Conservation (phyloP, 2,113 vertebrate genomes). For the Pelodiscus sinensis region DNA sequence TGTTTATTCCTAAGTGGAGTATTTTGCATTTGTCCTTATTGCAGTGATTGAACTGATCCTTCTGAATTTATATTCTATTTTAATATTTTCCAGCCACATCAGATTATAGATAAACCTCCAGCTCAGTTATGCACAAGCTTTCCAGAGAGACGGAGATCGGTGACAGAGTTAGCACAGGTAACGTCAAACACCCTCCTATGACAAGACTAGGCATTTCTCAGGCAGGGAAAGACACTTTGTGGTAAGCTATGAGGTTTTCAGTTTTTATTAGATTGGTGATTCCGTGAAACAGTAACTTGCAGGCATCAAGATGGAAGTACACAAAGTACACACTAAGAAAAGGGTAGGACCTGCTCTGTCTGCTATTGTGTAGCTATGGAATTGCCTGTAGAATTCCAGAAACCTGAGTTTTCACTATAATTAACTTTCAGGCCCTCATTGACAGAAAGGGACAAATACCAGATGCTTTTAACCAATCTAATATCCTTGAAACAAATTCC, state of each 20-base stretch:
- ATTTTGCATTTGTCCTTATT: no score
- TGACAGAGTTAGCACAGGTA: conserved; percentile 87
- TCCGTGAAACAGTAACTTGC: background rate
- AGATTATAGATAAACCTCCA: background rate
- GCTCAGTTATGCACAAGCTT: background rate
- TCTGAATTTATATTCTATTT: conserved; percentile 20
- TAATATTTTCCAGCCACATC: conserved; percentile 51
- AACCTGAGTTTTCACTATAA: background rate
- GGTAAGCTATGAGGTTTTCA: background rate
- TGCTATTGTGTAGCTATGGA: background rate
- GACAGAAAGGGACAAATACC: background rate
- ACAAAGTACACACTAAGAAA: background rate
- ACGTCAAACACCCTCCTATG: background rate
- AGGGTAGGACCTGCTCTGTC: background rate
- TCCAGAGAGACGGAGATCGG: conserved; percentile 73
- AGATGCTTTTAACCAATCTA: background rate
- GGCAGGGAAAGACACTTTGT: background rate
- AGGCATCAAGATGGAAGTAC: background rate
- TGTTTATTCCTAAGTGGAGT: no score
- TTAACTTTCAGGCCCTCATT: background rate
- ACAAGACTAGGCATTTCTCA: background rate
- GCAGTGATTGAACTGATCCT: background rate
- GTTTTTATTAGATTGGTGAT: background rate
- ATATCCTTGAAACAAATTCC: background rate
- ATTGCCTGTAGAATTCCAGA: background rate